Percentiles rank a stretch among this genome's conserved stretches.
phyloP scores from a whole-genome alignment of 2,113 vertebrate species.

The Silurus meridionalis region DNA sequence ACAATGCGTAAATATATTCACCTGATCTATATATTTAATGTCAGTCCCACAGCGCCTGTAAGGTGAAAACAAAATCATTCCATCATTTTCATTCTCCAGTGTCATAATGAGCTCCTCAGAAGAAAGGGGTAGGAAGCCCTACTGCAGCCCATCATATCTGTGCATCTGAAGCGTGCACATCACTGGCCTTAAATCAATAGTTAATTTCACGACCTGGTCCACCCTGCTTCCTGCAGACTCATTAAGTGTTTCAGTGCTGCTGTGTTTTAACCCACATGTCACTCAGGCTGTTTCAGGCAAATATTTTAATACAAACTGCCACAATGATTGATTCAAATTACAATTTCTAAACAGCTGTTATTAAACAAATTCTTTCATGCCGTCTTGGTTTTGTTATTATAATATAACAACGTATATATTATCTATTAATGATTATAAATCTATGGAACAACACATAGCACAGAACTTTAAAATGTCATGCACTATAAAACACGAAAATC shows the following conservation, averaged over 20 bases:
- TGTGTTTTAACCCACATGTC: neutral
- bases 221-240: slow-evolving; percentile 18
- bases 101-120: slow-evolving; percentile 17
- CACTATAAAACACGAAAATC: too few species aligned
- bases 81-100: slow-evolving; percentile 7
- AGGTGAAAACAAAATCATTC: neutral
- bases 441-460: neutral
- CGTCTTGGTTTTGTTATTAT: neutral
- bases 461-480: neutral
- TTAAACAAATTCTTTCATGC: too few species aligned
- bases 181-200: slow-evolving; percentile 35
- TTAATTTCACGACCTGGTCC: slow-evolving; percentile 33
- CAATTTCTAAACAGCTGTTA: neutral
- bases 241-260: neutral
- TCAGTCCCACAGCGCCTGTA: neutral
- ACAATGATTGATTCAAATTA: neutral
- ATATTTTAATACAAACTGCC: neutral
- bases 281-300: neutral
- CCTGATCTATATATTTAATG: neutral
- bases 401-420: neutral
- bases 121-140: neutral
- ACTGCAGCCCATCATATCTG: slow-evolving; percentile 13
- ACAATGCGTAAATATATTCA: neutral
- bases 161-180: slow-evolving; percentile 5
- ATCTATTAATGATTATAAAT: neutral